Evolutionary conservation across 2,113 vertebrate genomes (phyloP).

Genomic region (Ploceus nigricollis): DNA sequence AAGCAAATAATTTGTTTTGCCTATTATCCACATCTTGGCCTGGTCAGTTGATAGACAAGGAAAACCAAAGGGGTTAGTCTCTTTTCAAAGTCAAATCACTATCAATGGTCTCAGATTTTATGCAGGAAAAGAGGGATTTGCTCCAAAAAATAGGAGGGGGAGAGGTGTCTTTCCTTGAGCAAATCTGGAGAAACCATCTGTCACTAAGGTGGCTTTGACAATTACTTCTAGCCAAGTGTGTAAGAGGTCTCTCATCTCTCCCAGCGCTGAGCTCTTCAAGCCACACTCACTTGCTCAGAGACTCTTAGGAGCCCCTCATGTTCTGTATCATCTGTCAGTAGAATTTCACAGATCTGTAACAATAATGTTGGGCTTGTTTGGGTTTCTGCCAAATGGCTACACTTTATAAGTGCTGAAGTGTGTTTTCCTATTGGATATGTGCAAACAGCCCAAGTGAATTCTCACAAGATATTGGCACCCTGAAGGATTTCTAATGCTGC

Average conservation of each 20-base stretch:
- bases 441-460: background rate
- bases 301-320: background rate
- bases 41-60: background rate
- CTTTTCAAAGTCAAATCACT: background rate
- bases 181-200: background rate
- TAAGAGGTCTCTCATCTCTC: background rate
- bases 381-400: background rate
- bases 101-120: background rate
- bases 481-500: background rate
- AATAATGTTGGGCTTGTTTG: background rate
- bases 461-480: background rate
- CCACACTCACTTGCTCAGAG: background rate
- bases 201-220: background rate
- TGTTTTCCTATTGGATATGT: background rate
- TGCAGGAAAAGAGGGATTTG: background rate
- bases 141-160: background rate
- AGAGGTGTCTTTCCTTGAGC: background rate
- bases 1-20: background rate
- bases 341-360: background rate
- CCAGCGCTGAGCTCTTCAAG: background rate
- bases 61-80: background rate
- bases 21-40: background rate
- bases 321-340: background rate
- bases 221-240: rapidly evolving
- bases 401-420: background rate